Base-by-base conservation (phyloP, 2,888 invertebrate species). In the Ochropleura plecta region DNA sequence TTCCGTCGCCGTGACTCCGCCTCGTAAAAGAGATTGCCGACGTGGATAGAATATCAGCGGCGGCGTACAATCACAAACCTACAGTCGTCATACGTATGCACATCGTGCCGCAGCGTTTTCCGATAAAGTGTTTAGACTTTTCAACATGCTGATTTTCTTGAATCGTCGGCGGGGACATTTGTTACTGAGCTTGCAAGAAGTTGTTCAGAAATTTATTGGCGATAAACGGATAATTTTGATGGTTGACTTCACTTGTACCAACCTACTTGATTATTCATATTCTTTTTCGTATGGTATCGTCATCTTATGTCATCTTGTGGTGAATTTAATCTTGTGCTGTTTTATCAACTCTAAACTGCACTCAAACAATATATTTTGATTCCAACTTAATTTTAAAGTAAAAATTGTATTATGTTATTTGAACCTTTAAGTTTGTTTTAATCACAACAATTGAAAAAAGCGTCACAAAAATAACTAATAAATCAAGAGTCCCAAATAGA, bases 21-120 rank as follows among this genome's bases (percentile, higher is more conserved):
- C 89, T 91, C 92, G 91, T 91, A 90, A 93, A 91, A 92, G 91
- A 92, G 92, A 93, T 93, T 93, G 92, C 90, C 89, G 90, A 93
- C 93, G 94, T 91, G 93, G 84, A 90, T 89, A 86, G 92, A 93
- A 93, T 93, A 91, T 83, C 83, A 82, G 77, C 73, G 73, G 55
- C 70, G 78, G 62, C 79, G 83, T 84, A 86, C 84, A 87, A 88
- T 88, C 88, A 87, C 89, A 89, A 89, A 88, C 87, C 87, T 80
- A 89, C 85, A 89, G 85, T 80, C 88, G 88, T 88, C 88, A 89
- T 89, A 90, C 74, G 87, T 86, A 84, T 83, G 87, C 83, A 77
- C 81, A 75, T 79, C 73, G 64, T 73, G 77, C 51, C 66, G 10
- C 72, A 72, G 53, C 80, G 71, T 80, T 85, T 87, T 80, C 85